Conservation (phyloP, 1,140 invertebrate species). For the Asobara japonica region DNA sequence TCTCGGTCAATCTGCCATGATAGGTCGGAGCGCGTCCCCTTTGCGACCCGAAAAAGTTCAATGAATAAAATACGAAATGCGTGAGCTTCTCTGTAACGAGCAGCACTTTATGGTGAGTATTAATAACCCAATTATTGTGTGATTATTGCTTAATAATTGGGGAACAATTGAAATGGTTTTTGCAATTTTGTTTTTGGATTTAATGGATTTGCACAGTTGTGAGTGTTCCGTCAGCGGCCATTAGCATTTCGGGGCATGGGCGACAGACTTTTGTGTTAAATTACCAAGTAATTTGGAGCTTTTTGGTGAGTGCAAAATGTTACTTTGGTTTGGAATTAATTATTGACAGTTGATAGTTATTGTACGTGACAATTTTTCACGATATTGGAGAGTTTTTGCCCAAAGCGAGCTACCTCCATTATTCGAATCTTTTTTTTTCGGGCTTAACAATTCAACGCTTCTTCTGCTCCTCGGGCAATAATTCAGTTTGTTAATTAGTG, state of each 20-base stretch:
- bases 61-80: conserved; percentile 50
- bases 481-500: neutral
- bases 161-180: neutral
- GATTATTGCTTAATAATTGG: neutral
- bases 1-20: conserved; percentile 53
- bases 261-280: conserved; percentile 45
- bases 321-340: neutral
- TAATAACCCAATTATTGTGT: conserved; percentile 13
- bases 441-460: conserved; percentile 1
- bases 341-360: neutral
- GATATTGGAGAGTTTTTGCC: no score
- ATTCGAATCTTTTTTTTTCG: conserved; percentile 4
- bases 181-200: neutral
- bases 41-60: conserved; percentile 47
- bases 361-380: no score
- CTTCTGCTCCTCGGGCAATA: neutral
- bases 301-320: neutral
- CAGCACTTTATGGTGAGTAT: conserved; percentile 49
- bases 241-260: conserved; percentile 51
- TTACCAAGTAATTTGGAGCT: conserved; percentile 27
- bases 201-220: conserved; percentile 2
- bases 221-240: conserved; percentile 47
- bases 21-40: conserved; percentile 57
- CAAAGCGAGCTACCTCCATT: no score
- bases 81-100: conserved; percentile 48